Conservation (phyloP, 1,140 invertebrate genomes). For the Theocolax elegans region DNA sequence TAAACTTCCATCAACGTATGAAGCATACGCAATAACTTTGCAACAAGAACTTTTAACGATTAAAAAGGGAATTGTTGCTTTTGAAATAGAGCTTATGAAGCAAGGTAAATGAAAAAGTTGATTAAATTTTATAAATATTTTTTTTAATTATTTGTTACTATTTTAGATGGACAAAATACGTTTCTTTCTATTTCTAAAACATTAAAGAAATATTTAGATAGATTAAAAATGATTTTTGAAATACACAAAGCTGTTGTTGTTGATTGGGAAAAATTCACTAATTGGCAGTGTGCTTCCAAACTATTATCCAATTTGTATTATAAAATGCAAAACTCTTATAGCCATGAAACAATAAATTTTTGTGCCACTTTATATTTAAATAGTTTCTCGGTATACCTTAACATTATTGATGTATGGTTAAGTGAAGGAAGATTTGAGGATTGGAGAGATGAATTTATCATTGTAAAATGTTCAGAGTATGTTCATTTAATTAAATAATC, state of each 20-base stretch:
- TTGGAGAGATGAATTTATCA: constrained; percentile 69
- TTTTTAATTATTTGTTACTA: constrained; percentile 35
- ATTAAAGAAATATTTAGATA: constrained; percentile 58
- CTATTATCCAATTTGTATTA: constrained; percentile 64
- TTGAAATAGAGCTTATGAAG: constrained; percentile 58
- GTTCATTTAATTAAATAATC: background rate
- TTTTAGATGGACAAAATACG: constrained; percentile 57
- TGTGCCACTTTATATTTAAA: constrained; percentile 66
- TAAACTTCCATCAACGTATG: constrained; percentile 59
- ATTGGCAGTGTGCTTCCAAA: constrained; percentile 61
- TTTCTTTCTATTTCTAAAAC: constrained; percentile 61
- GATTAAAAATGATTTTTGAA: constrained; percentile 60
- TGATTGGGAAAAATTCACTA: constrained; percentile 55
- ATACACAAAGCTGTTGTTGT: constrained; percentile 61
- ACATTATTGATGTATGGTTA: constrained; percentile 69
- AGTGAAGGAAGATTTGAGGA: constrained; percentile 68
- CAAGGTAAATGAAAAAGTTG: constrained; percentile 53
- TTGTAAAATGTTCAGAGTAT: constrained; percentile 58
- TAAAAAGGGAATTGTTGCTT: constrained; percentile 51
- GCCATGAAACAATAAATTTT: constrained; percentile 63
- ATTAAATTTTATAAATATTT: constrained; percentile 9
- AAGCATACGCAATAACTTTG: constrained; percentile 58
- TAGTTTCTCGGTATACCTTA: constrained; percentile 67
- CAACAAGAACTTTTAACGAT: constrained; percentile 52
- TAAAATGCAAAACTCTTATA: constrained; percentile 62